These are phyloP conservation scores for Ophion costatus DNA, from an alignment of 2,888 invertebrate genomes.

Conservation along the genomic window DNA sequence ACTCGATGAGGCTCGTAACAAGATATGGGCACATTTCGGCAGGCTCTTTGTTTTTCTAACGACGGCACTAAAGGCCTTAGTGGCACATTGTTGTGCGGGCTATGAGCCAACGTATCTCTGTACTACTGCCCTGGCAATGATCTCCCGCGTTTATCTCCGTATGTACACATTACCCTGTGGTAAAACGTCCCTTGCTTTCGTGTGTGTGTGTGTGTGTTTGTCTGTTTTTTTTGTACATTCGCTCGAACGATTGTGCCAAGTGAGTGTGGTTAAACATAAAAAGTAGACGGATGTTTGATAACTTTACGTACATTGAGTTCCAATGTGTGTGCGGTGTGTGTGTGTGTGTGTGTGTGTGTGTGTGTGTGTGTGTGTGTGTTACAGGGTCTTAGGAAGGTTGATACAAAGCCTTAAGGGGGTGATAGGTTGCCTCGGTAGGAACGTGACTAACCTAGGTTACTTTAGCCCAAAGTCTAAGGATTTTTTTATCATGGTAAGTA, in stretches of 20 bases:
- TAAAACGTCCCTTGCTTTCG: slow-evolving; percentile 23
- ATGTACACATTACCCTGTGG: slow-evolving; percentile 28
- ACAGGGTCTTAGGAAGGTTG: too few species aligned
- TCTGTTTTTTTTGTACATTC: slow-evolving; percentile 16
- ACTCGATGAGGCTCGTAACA: not conserved
- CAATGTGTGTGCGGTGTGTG: slow-evolving; percentile 48
- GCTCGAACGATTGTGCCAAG: slow-evolving; percentile 24
- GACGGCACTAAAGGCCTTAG: slow-evolving; percentile 45
- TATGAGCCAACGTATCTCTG: slow-evolving; percentile 53
- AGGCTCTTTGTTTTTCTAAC: slow-evolving; percentile 32
- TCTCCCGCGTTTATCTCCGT: slow-evolving; percentile 25
- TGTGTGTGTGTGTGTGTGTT: slow-evolving; percentile 64
- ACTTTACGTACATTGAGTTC: not conserved
- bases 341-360: slow-evolving; percentile 42
- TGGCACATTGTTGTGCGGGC: slow-evolving; percentile 47
- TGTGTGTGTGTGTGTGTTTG: not conserved
- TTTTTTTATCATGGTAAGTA: too few species aligned
- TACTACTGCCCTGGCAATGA: slow-evolving; percentile 7
- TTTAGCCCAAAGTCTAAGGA: too few species aligned
- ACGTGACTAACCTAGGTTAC: too few species aligned
- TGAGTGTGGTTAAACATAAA: slow-evolving; percentile 5
- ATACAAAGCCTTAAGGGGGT: too few species aligned
- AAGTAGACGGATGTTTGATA: slow-evolving; percentile 30
- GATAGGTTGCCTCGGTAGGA: too few species aligned
- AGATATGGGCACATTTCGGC: slow-evolving; percentile 12